Percentiles rank a stretch among this genome's conserved stretches.
These are phyloP conservation scores for Seira musarum DNA, from an alignment of 2,888 invertebrate genomes.

Conservation along the genomic window DNA sequence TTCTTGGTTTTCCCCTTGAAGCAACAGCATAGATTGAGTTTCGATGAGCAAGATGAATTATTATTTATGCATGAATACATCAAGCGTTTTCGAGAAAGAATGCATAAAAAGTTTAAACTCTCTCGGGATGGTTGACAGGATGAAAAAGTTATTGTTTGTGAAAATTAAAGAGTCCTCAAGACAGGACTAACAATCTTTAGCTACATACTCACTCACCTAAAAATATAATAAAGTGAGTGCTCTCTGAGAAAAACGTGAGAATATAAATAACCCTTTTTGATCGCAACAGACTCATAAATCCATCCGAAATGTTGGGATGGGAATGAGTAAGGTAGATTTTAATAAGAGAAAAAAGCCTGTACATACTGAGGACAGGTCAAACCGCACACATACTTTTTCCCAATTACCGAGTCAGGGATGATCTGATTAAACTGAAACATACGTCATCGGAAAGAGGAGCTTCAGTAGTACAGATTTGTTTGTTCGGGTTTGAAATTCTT, in stretches of 20 bases:
- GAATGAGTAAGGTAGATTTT: slow-evolving; percentile 31
- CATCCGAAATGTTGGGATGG: slow-evolving; percentile 42
- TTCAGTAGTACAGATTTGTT: too few species aligned
- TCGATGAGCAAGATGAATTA: slow-evolving; percentile 41
- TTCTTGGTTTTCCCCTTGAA: slow-evolving; percentile 10
- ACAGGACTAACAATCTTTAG: neutral
- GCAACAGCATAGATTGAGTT: slow-evolving; percentile 11
- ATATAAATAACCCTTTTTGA: slow-evolving; percentile 63
- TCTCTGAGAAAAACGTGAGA: slow-evolving; percentile 55
- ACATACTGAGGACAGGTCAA: too few species aligned
- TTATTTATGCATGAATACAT: slow-evolving; percentile 61
- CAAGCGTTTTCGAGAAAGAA: slow-evolving; percentile 9
- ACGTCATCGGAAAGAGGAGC: too few species aligned
- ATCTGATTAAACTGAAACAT: too few species aligned
- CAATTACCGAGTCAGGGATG: too few species aligned
- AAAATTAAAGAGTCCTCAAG: slow-evolving; percentile 40
- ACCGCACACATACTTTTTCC: too few species aligned
- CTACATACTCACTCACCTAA: neutral
- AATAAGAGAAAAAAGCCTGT: too few species aligned
- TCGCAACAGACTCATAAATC: slow-evolving; percentile 62
- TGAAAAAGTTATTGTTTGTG: slow-evolving; percentile 56
- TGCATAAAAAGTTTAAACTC: neutral
- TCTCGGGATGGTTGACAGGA: slow-evolving; percentile 35
- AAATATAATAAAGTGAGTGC: neutral
- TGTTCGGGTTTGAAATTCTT: too few species aligned